Conservation (phyloP, 2,888 invertebrate genomes). For the Erebia ligea region DNA sequence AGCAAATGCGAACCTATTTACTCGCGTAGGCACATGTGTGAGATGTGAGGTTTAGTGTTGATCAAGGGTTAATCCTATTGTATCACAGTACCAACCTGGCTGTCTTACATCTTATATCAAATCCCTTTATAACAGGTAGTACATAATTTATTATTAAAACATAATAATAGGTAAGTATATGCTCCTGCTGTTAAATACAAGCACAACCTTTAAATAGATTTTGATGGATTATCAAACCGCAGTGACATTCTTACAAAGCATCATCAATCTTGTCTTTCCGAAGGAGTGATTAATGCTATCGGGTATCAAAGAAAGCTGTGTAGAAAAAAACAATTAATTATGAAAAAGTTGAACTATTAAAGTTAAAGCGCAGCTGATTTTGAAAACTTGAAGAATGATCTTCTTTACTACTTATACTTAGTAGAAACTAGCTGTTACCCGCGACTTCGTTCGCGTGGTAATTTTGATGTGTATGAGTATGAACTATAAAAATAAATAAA, state of each 20-base stretch:
- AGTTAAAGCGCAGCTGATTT: neutral
- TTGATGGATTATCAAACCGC: conserved; percentile 22
- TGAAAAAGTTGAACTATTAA: conserved; percentile 10
- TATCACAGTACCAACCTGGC: too few species aligned
- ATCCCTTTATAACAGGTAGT: neutral
- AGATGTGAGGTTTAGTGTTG: too few species aligned
- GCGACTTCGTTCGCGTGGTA: too few species aligned
- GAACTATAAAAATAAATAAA: too few species aligned
- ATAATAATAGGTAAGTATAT: neutral
- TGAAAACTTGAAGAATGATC: neutral
- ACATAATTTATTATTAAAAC: neutral
- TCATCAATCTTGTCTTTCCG: conserved; percentile 22
- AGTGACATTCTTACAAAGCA: conserved; percentile 23
- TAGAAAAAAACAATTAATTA: conserved; percentile 13
- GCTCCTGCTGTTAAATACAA: conserved; percentile 3
- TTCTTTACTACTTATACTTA: too few species aligned
- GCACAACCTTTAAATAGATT: conserved; percentile 13
- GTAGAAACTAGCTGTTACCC: too few species aligned
- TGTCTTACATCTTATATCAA: too few species aligned
- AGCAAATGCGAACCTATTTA: too few species aligned
- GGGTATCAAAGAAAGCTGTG: neutral
- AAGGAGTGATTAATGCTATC: conserved; percentile 26
- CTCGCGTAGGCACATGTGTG: too few species aligned
- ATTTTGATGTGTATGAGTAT: too few species aligned
- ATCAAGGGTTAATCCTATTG: too few species aligned